Conservation (phyloP, 2,113 vertebrate genomes). For the Crotalus viridis region DNA sequence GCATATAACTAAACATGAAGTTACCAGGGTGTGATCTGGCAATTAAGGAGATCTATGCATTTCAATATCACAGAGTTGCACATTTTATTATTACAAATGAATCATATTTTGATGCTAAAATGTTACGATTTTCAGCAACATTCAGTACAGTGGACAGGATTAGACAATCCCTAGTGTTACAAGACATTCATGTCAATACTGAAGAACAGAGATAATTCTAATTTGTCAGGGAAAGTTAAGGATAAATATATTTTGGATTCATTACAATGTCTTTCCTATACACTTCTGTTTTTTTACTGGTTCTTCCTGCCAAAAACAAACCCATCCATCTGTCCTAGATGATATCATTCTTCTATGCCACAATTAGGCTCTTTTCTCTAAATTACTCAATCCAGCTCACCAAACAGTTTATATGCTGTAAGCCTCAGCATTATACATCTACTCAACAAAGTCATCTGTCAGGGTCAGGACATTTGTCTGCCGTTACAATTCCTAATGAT, state of each 20-base stretch:
- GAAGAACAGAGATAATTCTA: neutral
- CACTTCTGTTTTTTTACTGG: neutral
- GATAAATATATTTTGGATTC: neutral
- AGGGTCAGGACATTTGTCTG: neutral
- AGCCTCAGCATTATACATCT: neutral
- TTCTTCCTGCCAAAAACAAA: neutral
- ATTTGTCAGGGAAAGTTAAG: neutral
- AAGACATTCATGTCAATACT: neutral
- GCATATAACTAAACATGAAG: neutral
- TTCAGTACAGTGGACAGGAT: neutral
- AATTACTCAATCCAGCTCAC: neutral
- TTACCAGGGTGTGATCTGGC: neutral
- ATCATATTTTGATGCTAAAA: neutral
- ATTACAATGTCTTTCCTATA: neutral
- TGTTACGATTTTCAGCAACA: neutral
- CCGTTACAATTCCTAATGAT: neutral
- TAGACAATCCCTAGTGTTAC: neutral
- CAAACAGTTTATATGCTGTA: neutral
- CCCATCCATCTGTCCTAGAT: neutral
- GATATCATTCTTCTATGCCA: neutral
- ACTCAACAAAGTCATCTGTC: neutral
- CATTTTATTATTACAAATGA: neutral
- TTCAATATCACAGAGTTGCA: neutral
- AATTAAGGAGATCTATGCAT: neutral
- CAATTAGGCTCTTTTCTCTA: accelerated